Evolutionary conservation across 2,797 vertebrate genomes (phyloP), one percentile per base, ranked within the genome.

Genomic region (Hirundo rustica): DNA sequence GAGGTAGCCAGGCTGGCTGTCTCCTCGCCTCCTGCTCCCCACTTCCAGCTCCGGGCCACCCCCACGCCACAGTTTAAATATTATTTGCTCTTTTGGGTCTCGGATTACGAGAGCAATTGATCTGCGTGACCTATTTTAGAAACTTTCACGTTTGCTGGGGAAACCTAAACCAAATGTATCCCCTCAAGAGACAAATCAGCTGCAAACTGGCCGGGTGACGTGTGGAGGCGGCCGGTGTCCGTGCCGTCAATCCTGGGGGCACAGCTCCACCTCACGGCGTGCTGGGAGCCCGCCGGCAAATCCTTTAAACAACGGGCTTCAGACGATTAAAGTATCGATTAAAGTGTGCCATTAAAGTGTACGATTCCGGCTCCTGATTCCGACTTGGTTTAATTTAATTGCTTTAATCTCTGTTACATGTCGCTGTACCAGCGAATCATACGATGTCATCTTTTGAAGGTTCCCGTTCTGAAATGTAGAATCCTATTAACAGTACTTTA

Each of bases 1-100:
- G 98, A 98, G 97, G 98, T 96, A 98, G 99, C 99, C 99, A 98
- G 99, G 98, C 99, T 99, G 99, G 98, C 99, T 99, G 99, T 99
- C 99, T 99, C 98, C 98, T 98, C 70, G 96, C 98, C 98, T 94
- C 95, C 91, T 74, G 94, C 92, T 88, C 51, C 87, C 94, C 78
- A 25, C 83, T 73, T 42, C 71, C 80, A 93, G 96, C 66, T 10
- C 83, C 80, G 85, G 98, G 98, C 98, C 98, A 97, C 97, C 98
- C 98, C 98, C 98, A 96, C 87, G 97, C 98, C 97, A 97, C 98
- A 98, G 98, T 98, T 99, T 98, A 98, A 98, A 98, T 99, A 98
- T 99, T 98, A 98, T 98, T 99, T 98, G 98, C 98, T 99, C 98
- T 98, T 99, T 98, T 96, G 98, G 97, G 98, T 98, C 98, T 99